These are phyloP conservation scores for Petrocephalus zakoni DNA, from an alignment of 2,113 vertebrate species.

Conservation along the genomic window DNA sequence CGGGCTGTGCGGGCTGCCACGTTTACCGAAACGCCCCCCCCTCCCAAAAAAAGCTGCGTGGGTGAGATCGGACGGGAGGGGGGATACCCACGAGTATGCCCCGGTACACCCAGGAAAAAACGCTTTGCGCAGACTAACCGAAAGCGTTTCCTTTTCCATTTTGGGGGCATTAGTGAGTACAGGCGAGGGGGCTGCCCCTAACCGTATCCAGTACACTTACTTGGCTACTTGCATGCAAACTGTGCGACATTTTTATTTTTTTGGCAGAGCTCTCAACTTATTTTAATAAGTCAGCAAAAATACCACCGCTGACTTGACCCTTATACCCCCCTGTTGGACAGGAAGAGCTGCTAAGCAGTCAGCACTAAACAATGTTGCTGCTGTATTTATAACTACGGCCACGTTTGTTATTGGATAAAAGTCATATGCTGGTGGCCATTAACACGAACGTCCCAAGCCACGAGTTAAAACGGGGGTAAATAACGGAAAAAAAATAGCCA, in stretches of 20 bases:
- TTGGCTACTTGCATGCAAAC: not conserved
- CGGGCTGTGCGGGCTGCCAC: slow-evolving; percentile 12
- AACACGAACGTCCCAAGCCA: not conserved
- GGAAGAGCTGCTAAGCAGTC: not conserved
- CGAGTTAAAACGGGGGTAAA: not conserved
- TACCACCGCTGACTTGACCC: not conserved
- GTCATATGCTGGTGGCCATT: not conserved
- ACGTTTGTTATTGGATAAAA: not conserved
- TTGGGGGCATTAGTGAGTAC: not conserved
- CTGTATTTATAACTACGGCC: slow-evolving; percentile 1
- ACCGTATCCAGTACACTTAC: not conserved
- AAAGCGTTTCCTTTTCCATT: not conserved
- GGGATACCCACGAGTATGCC: not conserved
- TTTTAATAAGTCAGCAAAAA: slow-evolving; percentile 3
- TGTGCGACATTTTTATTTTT: not conserved
- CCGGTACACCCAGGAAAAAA: not conserved
- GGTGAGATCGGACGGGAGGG: not conserved
- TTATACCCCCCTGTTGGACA: not conserved
- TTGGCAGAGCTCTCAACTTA: not conserved
- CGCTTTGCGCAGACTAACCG: not conserved
- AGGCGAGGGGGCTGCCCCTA: not conserved
- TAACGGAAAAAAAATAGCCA: not conserved
- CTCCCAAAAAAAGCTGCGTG: not conserved
- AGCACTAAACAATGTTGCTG: not conserved
- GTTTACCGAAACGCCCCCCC: slow-evolving; percentile 16